Base-by-base conservation (phyloP, 2,113 vertebrate genomes). In the Cnemophilus loriae region DNA sequence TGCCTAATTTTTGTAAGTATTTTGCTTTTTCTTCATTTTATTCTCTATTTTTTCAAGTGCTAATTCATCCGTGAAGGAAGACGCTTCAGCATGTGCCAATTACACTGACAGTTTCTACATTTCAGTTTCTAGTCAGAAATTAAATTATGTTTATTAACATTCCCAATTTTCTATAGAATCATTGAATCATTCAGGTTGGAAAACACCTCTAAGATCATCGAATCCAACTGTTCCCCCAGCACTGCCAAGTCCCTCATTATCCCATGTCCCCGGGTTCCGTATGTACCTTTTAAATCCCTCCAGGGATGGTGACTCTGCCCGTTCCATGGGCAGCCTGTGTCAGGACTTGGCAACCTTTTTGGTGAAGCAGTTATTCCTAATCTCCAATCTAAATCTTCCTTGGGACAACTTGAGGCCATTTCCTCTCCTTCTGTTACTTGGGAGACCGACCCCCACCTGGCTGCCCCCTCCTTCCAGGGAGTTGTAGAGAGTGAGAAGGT, bases 31-130 rank as follows among this genome's bases (percentile, higher is more conserved):
- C 19, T 53, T 69, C 12, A 42, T 41, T 76, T 61, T 27, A 32
- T 49, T 93, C 7, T 35, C n/a, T 56, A 3, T 63, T 87, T 84
- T 76, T 95, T 50, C 17, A 87, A 64, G 52, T 64, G 61, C 49
- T 85, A 68, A 57, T 89, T 97, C 56, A 84, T 46, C 65, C n/a
- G 26, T 91, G 24, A 79, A 81, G 88, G 83, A 87, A 84, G 61
- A 73, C 0, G 1, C 71, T 83, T 75, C 63, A 42, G 64, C 1
- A 4, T 57, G 16, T 78, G 59, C 78, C 67, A 87, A 49, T 63
- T 83, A 83, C 70, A 87, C 55, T 77, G 63, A 77, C 78, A 83
- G 27, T 68, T 95, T 81, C 56, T 89, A 56, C 60, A 50, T 70
- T 55, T 84, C 46, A 77, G 1, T 81, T 97, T 87, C 89, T 65